A percentile compares a stretch with the other conserved stretches of the same genome.
phyloP scores from a whole-genome alignment of 2,113 vertebrate species.

The Nerophis ophidion region DNA sequence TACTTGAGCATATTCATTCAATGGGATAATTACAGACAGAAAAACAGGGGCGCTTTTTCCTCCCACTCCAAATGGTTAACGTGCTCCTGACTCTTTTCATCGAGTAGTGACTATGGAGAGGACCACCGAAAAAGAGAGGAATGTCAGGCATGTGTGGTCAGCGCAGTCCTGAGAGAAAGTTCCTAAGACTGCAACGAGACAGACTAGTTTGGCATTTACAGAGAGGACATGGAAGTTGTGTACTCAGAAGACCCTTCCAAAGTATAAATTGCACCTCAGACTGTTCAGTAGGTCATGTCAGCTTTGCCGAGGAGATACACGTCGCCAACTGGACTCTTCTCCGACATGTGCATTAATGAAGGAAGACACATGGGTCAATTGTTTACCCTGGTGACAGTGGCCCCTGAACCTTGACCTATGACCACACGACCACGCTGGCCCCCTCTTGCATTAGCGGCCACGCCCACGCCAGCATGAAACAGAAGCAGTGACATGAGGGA shows the following conservation, averaged over 20 bases:
- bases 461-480: conserved; percentile 7
- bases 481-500: conserved; percentile 20
- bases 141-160: conserved; percentile 59
- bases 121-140: conserved; percentile 54
- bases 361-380: conserved; percentile 6
- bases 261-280: background rate
- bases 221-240: conserved; percentile 8
- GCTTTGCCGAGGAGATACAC: too few species aligned
- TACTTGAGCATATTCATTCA: too few species aligned
- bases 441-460: background rate
- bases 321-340: background rate
- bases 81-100: conserved; percentile 31
- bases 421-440: conserved; percentile 21
- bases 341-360: background rate
- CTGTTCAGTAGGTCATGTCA: too few species aligned
- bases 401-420: conserved; percentile 44
- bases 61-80: conserved; percentile 15
- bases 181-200: conserved; percentile 30
- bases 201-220: conserved; percentile 42
- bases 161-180: conserved; percentile 32
- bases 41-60: background rate
- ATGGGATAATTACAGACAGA: too few species aligned
- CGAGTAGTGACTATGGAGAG: conserved; percentile 43
- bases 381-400: conserved; percentile 24
- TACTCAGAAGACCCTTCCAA: background rate